These are phyloP conservation scores for Clytia hemisphaerica DNA, from an alignment of 30 jellyfish, hydroid and myxozoan species.

Conservation along the genomic window DNA sequence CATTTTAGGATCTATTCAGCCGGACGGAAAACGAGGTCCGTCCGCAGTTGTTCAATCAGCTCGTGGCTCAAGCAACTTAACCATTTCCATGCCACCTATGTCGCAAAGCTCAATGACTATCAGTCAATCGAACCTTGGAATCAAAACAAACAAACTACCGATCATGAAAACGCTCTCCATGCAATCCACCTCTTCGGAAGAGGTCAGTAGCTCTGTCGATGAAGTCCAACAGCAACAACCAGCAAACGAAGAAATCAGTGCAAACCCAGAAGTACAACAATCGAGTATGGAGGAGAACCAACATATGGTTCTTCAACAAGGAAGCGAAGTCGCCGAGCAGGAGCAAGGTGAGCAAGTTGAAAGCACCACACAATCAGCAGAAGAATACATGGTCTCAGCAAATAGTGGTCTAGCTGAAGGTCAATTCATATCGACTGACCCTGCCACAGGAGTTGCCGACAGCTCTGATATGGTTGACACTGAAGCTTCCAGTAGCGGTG, in stretches of 20 bases:
- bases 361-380: conserved; percentile 33
- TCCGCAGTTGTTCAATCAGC: conserved; percentile 27
- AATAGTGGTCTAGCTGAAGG: too few species aligned
- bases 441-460: conserved; percentile 30
- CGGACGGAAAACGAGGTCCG: conserved; percentile 36
- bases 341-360: conserved; percentile 42
- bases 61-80: conserved; percentile 37
- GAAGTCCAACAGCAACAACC: conserved; percentile 16
- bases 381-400: too few species aligned
- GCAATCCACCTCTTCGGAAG: conserved; percentile 13
- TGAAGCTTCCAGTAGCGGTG: conserved; percentile 40
- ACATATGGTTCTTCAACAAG: too few species aligned
- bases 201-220: conserved; percentile 35
- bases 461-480: conserved; percentile 27
- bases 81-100: conserved; percentile 47
- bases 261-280: conserved; percentile 3
- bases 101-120: conserved; percentile 29
- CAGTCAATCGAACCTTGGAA: conserved; percentile 14
- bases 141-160: conserved; percentile 11
- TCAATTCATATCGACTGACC: too few species aligned
- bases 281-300: not conserved
- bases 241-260: not conserved
- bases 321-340: too few species aligned
- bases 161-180: not conserved
- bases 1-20: conserved; percentile 27